These are phyloP conservation scores for Sycophaga agraensis DNA, from an alignment of 1,140 invertebrate species.

Conservation along the genomic window DNA sequence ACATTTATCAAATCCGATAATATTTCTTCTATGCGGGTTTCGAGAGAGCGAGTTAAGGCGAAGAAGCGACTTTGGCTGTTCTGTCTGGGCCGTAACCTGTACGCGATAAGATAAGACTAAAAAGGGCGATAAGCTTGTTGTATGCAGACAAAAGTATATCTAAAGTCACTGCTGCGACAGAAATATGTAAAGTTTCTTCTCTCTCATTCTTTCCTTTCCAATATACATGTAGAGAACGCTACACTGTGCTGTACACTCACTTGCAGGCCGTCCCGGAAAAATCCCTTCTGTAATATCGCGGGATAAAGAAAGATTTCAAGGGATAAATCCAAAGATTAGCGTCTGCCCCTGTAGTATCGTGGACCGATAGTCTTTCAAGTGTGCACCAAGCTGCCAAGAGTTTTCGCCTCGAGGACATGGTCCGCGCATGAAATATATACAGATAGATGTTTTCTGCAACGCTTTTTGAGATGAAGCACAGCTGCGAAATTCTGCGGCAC, in stretches of 20 bases:
- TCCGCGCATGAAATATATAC: too few species aligned
- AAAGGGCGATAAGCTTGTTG: constrained; percentile 6
- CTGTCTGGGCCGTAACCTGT: too few species aligned
- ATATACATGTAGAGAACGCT: neutral
- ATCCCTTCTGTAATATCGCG: constrained; percentile 35
- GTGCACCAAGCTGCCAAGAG: neutral
- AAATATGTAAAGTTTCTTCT: constrained; percentile 7
- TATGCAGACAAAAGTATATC: neutral
- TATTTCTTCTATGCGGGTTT: too few species aligned
- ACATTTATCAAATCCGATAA: too few species aligned
- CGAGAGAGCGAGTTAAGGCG: too few species aligned
- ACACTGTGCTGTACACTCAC: neutral
- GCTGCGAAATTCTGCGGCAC: too few species aligned
- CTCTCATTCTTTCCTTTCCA: neutral
- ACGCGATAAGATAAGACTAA: too few species aligned
- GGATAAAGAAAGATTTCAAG: constrained; percentile 35
- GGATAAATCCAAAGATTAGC: constrained; percentile 38
- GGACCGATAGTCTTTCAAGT: constrained; percentile 4
- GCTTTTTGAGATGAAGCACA: too few species aligned
- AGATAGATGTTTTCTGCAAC: too few species aligned
- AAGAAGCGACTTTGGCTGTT: too few species aligned
- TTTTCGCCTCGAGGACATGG: too few species aligned
- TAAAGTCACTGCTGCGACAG: neutral
- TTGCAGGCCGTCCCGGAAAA: constrained; percentile 1
- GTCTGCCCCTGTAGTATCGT: constrained; percentile 26